Base-by-base conservation (phyloP, 2,113 vertebrate genomes). In the Tragelaphus scriptus region DNA sequence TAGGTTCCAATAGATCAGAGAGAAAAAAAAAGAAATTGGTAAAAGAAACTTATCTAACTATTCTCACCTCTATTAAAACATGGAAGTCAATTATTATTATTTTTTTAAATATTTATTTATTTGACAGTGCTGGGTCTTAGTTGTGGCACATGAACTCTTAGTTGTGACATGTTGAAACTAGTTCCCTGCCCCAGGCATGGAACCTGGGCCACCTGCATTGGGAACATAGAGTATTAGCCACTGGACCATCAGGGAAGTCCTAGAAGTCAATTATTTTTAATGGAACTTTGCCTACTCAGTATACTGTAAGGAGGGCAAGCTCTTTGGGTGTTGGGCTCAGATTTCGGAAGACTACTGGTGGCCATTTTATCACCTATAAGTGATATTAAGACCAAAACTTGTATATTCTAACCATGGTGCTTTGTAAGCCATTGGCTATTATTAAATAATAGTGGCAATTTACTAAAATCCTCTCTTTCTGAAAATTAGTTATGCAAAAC, bases 401-500 rank as follows among this genome's bases (percentile, higher is more conserved):
- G 9, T 77, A 19, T 58, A 21, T 36, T 44, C 63, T 80, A 65
- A 82, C 25, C 30, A 32, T 7, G 40, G 28, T n/a, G 21, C 82
- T 88, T 88, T 47, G 17, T 85, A 68, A 93, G 44, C 21, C 12
- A 40, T 40, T 17, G 49, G 36, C 15, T 95, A 26, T 93, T 85
- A 71, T 91, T 97, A 49, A 96, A 93, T 51, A 89, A n/a, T 32
- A 44, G 85, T 61, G 65, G 4, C 1, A 0, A 56, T 77, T 49
- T 79, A 90, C 55, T 23, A 23, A 80, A 93, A 79, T 61, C 19
- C 61, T 63, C 92, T 82, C 53, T 84, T 85, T 87, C 51, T 68
- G 58, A 91, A 90, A 94, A 97, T 88, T 91, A 91, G 61, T 87
- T 88, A 79, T 40, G 59, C 21, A 92, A 97, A 89, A 56, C 30